A percentile compares a stretch with the other conserved stretches of the same genome.
Conservation (phyloP, 2,888 invertebrate genomes). For the Apomyelois bistriatella region DNA sequence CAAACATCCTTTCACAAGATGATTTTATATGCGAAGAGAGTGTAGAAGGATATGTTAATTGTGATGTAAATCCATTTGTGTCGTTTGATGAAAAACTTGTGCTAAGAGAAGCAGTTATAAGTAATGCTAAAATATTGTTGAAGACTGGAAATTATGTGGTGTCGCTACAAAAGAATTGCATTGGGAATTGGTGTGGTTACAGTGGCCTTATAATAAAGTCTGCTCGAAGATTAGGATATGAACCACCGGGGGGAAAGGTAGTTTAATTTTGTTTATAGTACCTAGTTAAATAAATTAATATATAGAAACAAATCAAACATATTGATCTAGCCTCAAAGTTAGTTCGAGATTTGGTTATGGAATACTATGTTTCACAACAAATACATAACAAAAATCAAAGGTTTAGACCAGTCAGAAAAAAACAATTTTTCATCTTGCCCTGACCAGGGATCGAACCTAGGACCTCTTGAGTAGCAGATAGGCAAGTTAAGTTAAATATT, state of each 20-base stretch:
- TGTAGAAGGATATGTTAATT: slow-evolving; percentile 38
- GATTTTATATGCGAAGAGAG: slow-evolving; percentile 65
- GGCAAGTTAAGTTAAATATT: too few species aligned
- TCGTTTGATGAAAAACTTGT: slow-evolving; percentile 47
- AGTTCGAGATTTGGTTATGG: too few species aligned
- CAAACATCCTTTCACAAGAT: slow-evolving; percentile 54
- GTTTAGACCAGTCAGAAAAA: too few species aligned
- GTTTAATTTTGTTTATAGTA: too few species aligned
- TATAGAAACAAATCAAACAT: too few species aligned
- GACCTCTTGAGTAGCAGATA: too few species aligned
- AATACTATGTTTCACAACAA: too few species aligned
- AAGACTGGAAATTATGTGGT: slow-evolving; percentile 45
- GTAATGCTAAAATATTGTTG: slow-evolving; percentile 44
- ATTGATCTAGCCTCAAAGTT: too few species aligned
- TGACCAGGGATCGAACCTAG: too few species aligned
- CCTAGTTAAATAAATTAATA: too few species aligned
- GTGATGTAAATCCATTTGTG: slow-evolving; percentile 54
- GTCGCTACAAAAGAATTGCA: slow-evolving; percentile 43
- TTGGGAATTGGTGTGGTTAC: slow-evolving; percentile 56
- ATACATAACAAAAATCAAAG: too few species aligned
- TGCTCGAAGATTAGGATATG: slow-evolving; percentile 35
- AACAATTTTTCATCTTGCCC: too few species aligned
- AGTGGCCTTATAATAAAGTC: slow-evolving; percentile 33
- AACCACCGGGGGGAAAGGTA: slow-evolving; percentile 56
- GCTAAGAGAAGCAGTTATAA: slow-evolving; percentile 37